Conservation (phyloP, 1,140 invertebrate species). For the Drosophila littoralis region DNA sequence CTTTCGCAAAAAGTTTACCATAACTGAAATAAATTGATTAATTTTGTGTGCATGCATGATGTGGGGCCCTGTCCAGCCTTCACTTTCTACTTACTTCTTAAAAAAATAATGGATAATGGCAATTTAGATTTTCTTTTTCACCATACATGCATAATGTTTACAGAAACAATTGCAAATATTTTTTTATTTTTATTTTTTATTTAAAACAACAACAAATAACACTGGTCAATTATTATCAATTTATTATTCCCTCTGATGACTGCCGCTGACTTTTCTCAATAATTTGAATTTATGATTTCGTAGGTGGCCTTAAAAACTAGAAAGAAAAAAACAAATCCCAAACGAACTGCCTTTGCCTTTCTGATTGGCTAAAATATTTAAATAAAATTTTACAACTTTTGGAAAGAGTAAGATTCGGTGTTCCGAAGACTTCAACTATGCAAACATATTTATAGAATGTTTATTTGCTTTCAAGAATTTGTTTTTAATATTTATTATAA, state of each 20-base stretch:
- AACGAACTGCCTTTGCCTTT: no score
- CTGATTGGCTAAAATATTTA: background rate
- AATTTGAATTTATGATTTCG: no score
- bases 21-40: slow-evolving; percentile 28
- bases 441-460: slow-evolving; percentile 37
- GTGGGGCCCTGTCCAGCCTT: slow-evolving; percentile 3
- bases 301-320: background rate
- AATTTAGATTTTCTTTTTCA: background rate
- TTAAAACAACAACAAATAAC: background rate
- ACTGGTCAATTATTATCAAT: no score
- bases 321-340: background rate
- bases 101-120: background rate
- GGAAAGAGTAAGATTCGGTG: slow-evolving; percentile 38
- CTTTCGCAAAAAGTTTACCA: slow-evolving; percentile 17
- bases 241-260: no score
- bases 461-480: slow-evolving; percentile 19
- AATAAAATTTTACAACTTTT: slow-evolving; percentile 29
- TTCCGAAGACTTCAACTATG: slow-evolving; percentile 23
- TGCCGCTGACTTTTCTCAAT: no score
- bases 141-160: background rate
- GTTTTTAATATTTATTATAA: background rate
- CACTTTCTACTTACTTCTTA: background rate
- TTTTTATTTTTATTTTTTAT: background rate
- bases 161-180: background rate
- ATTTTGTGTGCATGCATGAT: slow-evolving; percentile 35